Percentiles rank a stretch among this genome's conserved stretches.
Evolutionary conservation across 2,888 invertebrate genomes (phyloP).

Genomic region (Aleiodes testaceus): DNA sequence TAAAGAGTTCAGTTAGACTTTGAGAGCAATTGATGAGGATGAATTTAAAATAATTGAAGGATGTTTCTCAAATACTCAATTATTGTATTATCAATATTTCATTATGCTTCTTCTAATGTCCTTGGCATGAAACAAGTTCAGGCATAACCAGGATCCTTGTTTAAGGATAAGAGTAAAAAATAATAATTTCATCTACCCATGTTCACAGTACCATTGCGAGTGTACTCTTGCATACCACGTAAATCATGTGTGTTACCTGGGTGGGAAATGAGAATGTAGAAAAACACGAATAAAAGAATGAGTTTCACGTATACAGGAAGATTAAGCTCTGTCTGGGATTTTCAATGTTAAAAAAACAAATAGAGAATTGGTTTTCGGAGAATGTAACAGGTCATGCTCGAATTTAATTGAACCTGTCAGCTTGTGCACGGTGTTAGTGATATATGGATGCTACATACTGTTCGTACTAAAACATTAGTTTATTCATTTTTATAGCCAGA

Average conservation of each 20-base stretch:
- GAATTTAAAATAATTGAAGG: no score
- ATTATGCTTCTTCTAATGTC: conserved; percentile 5
- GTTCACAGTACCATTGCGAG: conserved; percentile 23
- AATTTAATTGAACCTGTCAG: conserved; percentile 43
- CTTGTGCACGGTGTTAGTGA: conserved; percentile 13
- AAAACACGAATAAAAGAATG: conserved; percentile 20
- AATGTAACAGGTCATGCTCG: conserved; percentile 19
- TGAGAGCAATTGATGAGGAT: no score
- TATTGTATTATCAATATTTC: conserved; percentile 12
- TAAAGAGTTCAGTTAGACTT: conserved; percentile 22
- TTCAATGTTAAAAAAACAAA: not conserved
- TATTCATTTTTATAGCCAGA: conserved; percentile 1
- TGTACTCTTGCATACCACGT: conserved; percentile 29
- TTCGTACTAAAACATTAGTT: not conserved
- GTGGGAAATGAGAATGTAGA: conserved; percentile 23
- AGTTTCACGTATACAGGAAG: conserved; percentile 8
- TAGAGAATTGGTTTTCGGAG: conserved; percentile 24
- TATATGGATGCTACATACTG: not conserved
- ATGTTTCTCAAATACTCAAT: not conserved
- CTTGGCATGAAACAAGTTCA: conserved; percentile 24
- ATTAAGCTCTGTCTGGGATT: conserved; percentile 9
- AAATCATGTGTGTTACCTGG: conserved; percentile 39
- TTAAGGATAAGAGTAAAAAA: conserved; percentile 28
- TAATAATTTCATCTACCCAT: conserved; percentile 16
- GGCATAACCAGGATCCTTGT: conserved; percentile 20